phyloP scores from a whole-genome alignment of 2,797 vertebrate genomes.

The Anguilla marmorata region DNA sequence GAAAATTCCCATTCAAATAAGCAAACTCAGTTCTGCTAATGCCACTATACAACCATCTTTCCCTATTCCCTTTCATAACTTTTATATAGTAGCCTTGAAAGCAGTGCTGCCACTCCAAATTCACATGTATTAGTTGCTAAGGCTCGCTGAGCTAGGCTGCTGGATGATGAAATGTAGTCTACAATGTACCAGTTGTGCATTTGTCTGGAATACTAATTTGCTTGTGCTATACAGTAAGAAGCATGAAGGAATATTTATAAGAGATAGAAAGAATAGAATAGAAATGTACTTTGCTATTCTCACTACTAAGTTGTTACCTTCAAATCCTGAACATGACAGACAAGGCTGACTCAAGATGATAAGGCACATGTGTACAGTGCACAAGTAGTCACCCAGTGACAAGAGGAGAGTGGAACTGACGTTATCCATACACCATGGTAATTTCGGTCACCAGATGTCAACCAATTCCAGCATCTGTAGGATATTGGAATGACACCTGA shows the following conservation, averaged over 20 bases:
- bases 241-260: background rate
- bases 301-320: background rate
- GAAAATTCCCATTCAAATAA: constrained; percentile 8
- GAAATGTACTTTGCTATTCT: background rate
- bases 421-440: background rate
- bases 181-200: background rate
- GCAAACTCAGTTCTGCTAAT: background rate
- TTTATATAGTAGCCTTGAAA: background rate
- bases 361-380: background rate
- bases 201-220: background rate
- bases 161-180: background rate
- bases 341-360: background rate
- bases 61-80: background rate
- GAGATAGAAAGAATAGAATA: background rate
- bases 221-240: background rate
- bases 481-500: background rate
- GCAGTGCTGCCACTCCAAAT: background rate
- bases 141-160: background rate
- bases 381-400: background rate
- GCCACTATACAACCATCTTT: background rate
- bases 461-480: background rate
- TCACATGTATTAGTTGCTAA: background rate
- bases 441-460: background rate
- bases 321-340: background rate
- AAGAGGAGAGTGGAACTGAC: background rate